A percentile compares a stretch with the other conserved stretches of the same genome.
These are phyloP conservation scores for Anhinga anhinga DNA, from an alignment of 2,113 vertebrate species.

Conservation along the genomic window DNA sequence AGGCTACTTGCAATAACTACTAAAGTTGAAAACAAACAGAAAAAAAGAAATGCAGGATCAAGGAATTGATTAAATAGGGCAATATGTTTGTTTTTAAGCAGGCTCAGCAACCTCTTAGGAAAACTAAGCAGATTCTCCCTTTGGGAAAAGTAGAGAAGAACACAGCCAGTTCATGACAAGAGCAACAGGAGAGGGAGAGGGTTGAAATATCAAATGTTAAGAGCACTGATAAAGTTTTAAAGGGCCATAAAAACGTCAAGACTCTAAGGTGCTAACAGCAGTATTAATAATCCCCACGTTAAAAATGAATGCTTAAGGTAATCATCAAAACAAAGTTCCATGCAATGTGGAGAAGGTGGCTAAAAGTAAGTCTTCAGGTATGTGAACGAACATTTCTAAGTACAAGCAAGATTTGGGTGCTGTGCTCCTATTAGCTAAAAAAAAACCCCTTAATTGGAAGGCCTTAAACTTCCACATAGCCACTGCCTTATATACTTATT, in stretches of 20 bases:
- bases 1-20: neutral
- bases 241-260: neutral
- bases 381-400: neutral
- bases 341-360: neutral
- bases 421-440: neutral
- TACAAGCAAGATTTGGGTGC: neutral
- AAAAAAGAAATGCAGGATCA: constrained; percentile 50
- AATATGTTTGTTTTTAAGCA: constrained; percentile 44
- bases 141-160: neutral
- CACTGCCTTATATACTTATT: neutral
- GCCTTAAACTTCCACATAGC: neutral
- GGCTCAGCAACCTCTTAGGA: constrained; percentile 3
- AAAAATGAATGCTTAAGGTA: neutral
- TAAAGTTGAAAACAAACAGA: constrained; percentile 16
- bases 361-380: neutral
- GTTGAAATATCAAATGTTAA: neutral
- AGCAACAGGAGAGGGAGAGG: neutral
- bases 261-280: neutral
- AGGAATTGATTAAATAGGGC: constrained; percentile 27
- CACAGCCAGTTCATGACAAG: neutral
- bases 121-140: neutral
- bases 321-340: neutral
- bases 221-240: neutral
- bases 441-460: neutral
- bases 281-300: neutral